Base-by-base conservation (phyloP, 2,888 invertebrate species). In the Chrysomela aeneicollis region DNA sequence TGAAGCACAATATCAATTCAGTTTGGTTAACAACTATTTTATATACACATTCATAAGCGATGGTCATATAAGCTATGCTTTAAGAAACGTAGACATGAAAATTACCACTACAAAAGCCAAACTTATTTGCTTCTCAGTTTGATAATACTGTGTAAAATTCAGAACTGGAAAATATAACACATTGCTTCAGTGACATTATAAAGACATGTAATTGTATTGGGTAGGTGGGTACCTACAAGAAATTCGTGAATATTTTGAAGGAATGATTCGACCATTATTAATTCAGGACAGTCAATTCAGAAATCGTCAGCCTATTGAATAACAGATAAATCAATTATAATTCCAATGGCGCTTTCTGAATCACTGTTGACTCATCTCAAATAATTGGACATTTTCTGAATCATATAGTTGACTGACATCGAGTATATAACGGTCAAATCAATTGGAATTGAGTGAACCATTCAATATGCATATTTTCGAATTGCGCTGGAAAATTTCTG, bases 1-100 rank as follows among this genome's bases (percentile, higher is more conserved):
- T 71, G 70, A 75, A 74, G 75, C 74, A 73, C 71, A 70, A 74
- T 75, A 73, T 68, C 61, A 65, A 69, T 70, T 69, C 66, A 69
- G 69, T 68, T 73, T 69, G 59, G 63, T 66, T 68, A 68, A 66
- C 67, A 68, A 74, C 71, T 67, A 70, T 69, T 67, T 68, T 60
- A 69, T 73, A 74, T 72, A 72, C 72, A 74, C 74, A 73, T 70
- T 73, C 61, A 70, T 66, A 68, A 69, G 67, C 67, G 53, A 63
- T 6, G 26, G 57, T 22, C 42, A 17, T 42, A 6, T 55, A 15
- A 46, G 15, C 22, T 26, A 46, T 47, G 22, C 17, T 57, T 21
- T 15, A n/a, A n/a, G n/a, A n/a, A 26, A 26, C 26, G 6, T 5
- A 26, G 26, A 5, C 22, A 54, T 54, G 37, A 22, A 26, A 57